Base-by-base conservation (phyloP, 2,888 invertebrate genomes). In the Lapara coniferarum region DNA sequence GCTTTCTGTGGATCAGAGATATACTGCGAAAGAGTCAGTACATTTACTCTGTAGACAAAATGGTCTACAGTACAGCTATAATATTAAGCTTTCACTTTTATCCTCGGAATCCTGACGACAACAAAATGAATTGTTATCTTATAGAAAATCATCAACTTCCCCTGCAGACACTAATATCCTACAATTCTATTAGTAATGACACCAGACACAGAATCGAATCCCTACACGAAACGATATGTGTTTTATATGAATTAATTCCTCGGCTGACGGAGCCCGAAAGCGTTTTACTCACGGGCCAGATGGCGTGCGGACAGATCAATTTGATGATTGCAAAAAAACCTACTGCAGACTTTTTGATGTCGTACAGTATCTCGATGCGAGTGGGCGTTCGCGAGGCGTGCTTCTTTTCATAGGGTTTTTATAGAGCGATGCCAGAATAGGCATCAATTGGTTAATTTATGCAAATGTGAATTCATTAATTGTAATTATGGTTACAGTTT, bases 231-330 rank as follows among this genome's bases (percentile, higher is more conserved):
- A 78, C 84, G 84, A 85, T 87, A 84, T 86, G 86, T 89, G 89
- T 93, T 91, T 92, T 93, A 91, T 91, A 91, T 91, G 90, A 93
- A 93, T 93, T 93, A 92, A 93, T 93, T 93, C 93, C 80, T 88
- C 92, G 91, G 90, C 85, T 90, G 89, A 89, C 85, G 81, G 90
- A 80, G 69, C 81, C 80, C 88, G 80, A 93, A 93, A 93, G 91
- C 92, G 88, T 83, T 91, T 92, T 89, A 89, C 90, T 92, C 85
- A 90, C 89, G 91, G 91, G 87, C 93, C 93, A 93, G 92, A 93
- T 93, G 93, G 89, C 90, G 86, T 84, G 83, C 89, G 92, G 90
- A 91, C 89, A 90, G 91, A 92, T 93, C 93, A 93, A 93, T 93
- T 93, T 93, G 90, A 90, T 93, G 92, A 93, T 93, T 93, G 92